Base-by-base conservation (phyloP, 2,797 vertebrate species). In the Odontamblyopus lacepedii region DNA sequence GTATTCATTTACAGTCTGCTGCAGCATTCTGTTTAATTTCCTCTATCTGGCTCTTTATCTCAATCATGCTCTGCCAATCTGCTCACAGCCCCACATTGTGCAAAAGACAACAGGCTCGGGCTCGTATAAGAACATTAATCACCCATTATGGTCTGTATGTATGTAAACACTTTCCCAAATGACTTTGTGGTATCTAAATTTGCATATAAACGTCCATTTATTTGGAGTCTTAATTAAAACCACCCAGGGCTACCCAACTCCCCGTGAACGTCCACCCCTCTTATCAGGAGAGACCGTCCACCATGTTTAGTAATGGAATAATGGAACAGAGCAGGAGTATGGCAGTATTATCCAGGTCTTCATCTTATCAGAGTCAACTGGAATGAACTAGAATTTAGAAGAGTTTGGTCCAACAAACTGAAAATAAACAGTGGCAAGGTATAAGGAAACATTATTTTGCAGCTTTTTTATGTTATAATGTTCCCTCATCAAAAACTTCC, bases 1-100 rank as follows among this genome's bases (percentile, higher is more conserved):
- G 70, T 78, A 80, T 86, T 89, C 74, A 87, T 88, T 87, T 80
- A 81, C 74, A 83, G 77, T 81, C 82, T 80, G 78, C 78, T 78
- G 76, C 80, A 79, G 72, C 35, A 44, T 82, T 83, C 72, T 70
- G 72, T 84, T 85, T 87, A 78, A 90, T 85, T 87, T 81, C 67
- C 63, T 71, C 44, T 76, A 63, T 86, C 74, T 77, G 67, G 67
- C 50, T 67, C 72, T 81, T 85, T 78, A 82, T 87, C 74, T 76
- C 73, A 72, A 70, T 82, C 73, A 60, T 38, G 65, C 70, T 86
- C 62, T 26, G 69, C 73, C 75, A 82, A 71, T 84, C 76, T 83
- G 77, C 75, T 69, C 51, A 53, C 77, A 78, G 77, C 69, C 74
- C 55, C 66, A 78, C 57, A 79, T 67, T 71, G 68, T 68, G 78